A percentile compares a stretch with the other conserved stretches of the same genome.
Conservation (phyloP, 2,888 invertebrate species). For the Thumatha senex region DNA sequence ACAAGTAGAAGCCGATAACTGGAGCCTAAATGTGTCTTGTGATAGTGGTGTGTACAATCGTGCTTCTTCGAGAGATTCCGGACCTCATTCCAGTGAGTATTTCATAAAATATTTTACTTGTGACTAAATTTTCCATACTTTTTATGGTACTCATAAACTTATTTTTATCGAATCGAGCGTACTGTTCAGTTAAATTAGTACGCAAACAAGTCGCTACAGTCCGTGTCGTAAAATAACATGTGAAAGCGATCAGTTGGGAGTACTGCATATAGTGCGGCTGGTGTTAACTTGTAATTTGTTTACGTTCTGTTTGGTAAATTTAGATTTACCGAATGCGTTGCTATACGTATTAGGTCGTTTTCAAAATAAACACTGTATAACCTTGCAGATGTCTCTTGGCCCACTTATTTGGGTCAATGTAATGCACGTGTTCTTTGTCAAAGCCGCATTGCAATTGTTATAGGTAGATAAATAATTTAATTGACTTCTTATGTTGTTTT, state of each 20-base stretch:
- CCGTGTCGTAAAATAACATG: constrained; percentile 60
- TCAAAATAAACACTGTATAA: constrained; percentile 77
- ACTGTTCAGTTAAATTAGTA: constrained; percentile 63
- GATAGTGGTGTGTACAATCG: constrained; percentile 85
- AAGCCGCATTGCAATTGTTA: constrained; percentile 47
- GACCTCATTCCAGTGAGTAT: constrained; percentile 78
- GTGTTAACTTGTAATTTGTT: constrained; percentile 73
- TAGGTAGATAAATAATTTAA: constrained; percentile 37
- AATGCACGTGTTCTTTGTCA: constrained; percentile 73
- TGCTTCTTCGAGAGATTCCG: constrained; percentile 80
- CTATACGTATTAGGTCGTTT: constrained; percentile 77
- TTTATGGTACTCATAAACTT: constrained; percentile 59
- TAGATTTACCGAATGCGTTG: constrained; percentile 72
- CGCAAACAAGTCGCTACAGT: constrained; percentile 53
- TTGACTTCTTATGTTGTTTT: constrained; percentile 26
- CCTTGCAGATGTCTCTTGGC: constrained; percentile 74
- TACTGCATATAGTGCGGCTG: constrained; percentile 50
- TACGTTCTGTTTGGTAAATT: constrained; percentile 78
- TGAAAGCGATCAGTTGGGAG: constrained; percentile 57
- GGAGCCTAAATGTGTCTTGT: constrained; percentile 81
- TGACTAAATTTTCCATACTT: constrained; percentile 23
- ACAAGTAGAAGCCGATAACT: constrained; percentile 75
- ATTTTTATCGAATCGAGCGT: constrained; percentile 60
- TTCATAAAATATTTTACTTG: constrained; percentile 18
- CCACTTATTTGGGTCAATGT: constrained; percentile 80